Evolutionary conservation across 2,797 vertebrate species (phyloP).

Genomic region (Choloepus didactylus): DNA sequence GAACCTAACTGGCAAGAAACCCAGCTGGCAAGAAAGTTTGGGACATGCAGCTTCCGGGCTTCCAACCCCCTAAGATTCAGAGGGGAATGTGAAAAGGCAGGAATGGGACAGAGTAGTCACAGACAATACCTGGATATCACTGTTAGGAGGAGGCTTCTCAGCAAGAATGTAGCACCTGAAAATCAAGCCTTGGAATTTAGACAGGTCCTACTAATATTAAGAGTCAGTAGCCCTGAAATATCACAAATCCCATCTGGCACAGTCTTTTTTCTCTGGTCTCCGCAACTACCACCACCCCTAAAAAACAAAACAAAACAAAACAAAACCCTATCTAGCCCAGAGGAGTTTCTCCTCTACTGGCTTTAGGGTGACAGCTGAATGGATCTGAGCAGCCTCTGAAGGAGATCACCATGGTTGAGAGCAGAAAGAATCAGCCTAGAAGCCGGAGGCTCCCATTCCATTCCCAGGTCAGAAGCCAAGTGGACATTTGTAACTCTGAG

Average conservation of each 20-base stretch:
- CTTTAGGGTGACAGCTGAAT: background rate
- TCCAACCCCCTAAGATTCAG: background rate
- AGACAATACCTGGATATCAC: background rate
- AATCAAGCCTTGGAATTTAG: background rate
- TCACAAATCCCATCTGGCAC: background rate
- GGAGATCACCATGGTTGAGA: background rate
- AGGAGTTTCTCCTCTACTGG: background rate
- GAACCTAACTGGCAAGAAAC: background rate
- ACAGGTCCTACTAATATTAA: background rate
- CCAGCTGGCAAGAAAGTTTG: background rate
- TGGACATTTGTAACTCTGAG: background rate
- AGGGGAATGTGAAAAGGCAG: background rate
- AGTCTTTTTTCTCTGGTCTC: background rate
- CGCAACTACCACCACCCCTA: background rate
- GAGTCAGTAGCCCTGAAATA: background rate
- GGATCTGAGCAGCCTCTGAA: too few species aligned
- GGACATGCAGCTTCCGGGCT: background rate
- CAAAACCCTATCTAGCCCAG: too few species aligned
- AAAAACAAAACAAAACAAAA: background rate
- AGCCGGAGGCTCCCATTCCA: background rate
- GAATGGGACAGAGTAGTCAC: background rate
- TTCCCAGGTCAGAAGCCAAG: background rate
- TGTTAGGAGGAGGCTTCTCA: background rate
- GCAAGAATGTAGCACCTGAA: background rate
- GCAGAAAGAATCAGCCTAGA: background rate